Evolutionary conservation across 2,888 invertebrate genomes (phyloP).

Genomic region (Amblyjoppa proteus): DNA sequence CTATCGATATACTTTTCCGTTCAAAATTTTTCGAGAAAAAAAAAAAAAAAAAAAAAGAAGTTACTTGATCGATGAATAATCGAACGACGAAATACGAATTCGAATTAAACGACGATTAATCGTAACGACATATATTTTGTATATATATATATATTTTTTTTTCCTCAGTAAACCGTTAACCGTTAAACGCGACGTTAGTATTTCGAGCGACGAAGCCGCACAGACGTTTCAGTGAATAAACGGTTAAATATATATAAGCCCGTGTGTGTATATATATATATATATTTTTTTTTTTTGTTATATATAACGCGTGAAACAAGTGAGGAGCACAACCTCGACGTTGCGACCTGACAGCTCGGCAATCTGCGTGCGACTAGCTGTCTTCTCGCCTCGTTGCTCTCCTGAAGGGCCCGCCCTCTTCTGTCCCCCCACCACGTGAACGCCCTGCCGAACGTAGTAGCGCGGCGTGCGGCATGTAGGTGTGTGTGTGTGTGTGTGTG

Average conservation of each 20-base stretch:
- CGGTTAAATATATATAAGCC: not conserved
- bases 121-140: too few species aligned
- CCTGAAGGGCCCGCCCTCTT: conserved; percentile 82
- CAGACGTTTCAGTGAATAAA: too few species aligned
- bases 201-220: not conserved
- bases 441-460: conserved; percentile 60
- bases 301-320: conserved; percentile 45
- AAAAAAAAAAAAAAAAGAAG: not conserved
- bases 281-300: conserved; percentile 1
- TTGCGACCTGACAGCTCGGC: conserved; percentile 79
- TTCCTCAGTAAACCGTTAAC: not conserved
- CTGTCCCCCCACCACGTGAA: conserved; percentile 68
- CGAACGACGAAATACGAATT: not conserved
- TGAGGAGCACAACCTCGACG: conserved; percentile 56
- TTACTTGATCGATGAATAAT: not conserved
- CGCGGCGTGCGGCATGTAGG: conserved; percentile 45
- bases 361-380: conserved; percentile 83
- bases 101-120: not conserved
- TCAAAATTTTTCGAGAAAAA: not conserved
- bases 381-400: conserved; percentile 82
- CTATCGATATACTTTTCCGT: not conserved
- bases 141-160: not conserved
- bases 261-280: conserved; percentile 8
- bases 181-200: not conserved
- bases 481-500: too few species aligned